phyloP scores from a whole-genome alignment of 2,113 vertebrate genomes.

The Cervus canadensis region DNA sequence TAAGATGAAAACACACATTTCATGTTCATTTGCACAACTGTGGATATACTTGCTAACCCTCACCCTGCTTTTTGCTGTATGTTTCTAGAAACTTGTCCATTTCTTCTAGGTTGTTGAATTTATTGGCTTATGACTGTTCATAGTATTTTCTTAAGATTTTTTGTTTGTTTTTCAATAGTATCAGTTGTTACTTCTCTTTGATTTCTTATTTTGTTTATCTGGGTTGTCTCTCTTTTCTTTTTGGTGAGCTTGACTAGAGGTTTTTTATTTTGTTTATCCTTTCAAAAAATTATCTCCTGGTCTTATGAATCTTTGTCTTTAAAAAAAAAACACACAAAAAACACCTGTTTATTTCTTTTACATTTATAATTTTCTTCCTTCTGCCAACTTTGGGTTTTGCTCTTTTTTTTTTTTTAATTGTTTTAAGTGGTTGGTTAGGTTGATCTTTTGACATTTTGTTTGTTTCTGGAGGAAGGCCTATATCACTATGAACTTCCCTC shows the following conservation, averaged over 20 bases:
- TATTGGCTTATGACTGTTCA: background rate
- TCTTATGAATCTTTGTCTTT: background rate
- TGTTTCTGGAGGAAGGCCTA: background rate
- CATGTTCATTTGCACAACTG: background rate
- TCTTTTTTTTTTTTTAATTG: background rate
- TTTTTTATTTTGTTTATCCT: background rate
- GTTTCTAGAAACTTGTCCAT: background rate
- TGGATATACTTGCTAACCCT: background rate
- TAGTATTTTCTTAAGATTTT: background rate
- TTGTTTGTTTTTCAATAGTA: background rate
- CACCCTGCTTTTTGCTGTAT: background rate
- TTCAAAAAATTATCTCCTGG: background rate
- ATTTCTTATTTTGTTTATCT: background rate
- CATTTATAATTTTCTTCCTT: background rate
- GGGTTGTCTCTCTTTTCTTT: background rate
- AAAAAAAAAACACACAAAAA: background rate
- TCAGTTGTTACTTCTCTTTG: background rate
- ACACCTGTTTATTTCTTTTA: background rate
- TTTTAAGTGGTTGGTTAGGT: background rate
- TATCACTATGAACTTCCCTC: background rate
- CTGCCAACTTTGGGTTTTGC: background rate
- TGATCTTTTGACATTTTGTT: background rate
- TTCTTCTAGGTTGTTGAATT: background rate
- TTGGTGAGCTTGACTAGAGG: background rate
- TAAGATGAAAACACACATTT: background rate